Evolutionary conservation across 2,113 vertebrate genomes (phyloP).

Genomic region (Microtus pennsylvanicus): DNA sequence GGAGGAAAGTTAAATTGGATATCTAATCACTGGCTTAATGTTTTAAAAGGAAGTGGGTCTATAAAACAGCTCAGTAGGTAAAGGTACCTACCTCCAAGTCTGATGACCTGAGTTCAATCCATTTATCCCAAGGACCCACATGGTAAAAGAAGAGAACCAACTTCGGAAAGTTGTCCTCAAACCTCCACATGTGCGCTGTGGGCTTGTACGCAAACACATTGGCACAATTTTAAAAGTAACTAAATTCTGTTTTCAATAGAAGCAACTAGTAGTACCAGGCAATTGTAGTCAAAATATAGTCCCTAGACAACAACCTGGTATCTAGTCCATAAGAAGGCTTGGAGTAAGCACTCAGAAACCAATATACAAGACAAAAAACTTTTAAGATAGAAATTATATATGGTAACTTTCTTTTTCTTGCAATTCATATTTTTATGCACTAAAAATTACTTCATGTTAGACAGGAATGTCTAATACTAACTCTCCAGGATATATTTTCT

Average conservation of each 20-base stretch:
- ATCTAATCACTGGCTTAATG: background rate
- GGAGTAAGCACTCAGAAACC: slow-evolving; percentile 2
- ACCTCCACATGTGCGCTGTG: background rate
- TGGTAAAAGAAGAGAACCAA: background rate
- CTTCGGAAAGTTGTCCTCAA: background rate
- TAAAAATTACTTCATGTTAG: background rate
- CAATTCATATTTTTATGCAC: slow-evolving; percentile 9
- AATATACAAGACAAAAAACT: background rate
- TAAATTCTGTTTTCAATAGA: slow-evolving; percentile 9
- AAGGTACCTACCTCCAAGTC: background rate
- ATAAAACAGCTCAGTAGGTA: background rate
- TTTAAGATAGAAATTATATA: background rate
- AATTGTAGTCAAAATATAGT: background rate
- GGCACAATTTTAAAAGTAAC: background rate
- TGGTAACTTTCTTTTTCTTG: background rate
- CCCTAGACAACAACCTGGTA: background rate
- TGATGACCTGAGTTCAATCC: background rate
- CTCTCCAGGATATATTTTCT: background rate
- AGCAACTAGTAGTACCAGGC: background rate
- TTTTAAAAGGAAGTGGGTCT: background rate
- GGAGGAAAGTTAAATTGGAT: background rate
- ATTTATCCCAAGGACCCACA: background rate
- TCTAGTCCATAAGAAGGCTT: background rate
- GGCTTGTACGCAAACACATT: background rate
- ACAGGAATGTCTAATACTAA: background rate